Evolutionary conservation across 2,797 vertebrate species (phyloP).

Genomic region (Alca torda): DNA sequence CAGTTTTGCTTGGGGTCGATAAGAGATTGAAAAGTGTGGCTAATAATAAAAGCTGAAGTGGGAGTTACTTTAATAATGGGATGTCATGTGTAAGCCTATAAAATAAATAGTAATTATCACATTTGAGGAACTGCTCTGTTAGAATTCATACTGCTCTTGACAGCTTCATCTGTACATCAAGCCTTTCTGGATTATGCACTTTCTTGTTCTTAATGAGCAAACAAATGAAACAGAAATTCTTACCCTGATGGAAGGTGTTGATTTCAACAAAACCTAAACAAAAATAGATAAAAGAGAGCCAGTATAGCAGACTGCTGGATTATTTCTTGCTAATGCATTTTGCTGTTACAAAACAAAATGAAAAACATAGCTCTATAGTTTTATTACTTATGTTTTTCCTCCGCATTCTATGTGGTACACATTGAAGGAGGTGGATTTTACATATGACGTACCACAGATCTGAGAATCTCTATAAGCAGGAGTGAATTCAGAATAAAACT

Average conservation of each 20-base stretch:
- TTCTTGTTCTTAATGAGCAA: constrained; percentile 62
- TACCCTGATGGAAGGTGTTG: constrained; percentile 57
- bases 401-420: not conserved
- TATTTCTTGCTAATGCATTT: not conserved
- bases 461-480: not conserved
- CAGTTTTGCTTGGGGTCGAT: constrained; percentile 72
- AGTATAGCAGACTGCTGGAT: not conserved
- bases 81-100: constrained; percentile 70
- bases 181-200: constrained; percentile 51
- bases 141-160: constrained; percentile 63
- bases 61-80: constrained; percentile 71
- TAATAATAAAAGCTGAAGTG: constrained; percentile 77
- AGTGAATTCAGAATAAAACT: not conserved
- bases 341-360: not conserved
- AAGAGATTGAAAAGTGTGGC: constrained; percentile 74
- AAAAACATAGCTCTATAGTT: not conserved
- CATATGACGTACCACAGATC: not conserved
- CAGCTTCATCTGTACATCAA: constrained; percentile 58
- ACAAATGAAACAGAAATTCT: constrained; percentile 44
- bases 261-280: constrained; percentile 46
- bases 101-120: constrained; percentile 81
- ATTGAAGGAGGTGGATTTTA: not conserved
- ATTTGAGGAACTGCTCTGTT: constrained; percentile 69
- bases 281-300: constrained; percentile 12
- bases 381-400: not conserved